Evolutionary conservation across 2,113 vertebrate species (phyloP).

Genomic region (Machaerirhynchus nigripectus): DNA sequence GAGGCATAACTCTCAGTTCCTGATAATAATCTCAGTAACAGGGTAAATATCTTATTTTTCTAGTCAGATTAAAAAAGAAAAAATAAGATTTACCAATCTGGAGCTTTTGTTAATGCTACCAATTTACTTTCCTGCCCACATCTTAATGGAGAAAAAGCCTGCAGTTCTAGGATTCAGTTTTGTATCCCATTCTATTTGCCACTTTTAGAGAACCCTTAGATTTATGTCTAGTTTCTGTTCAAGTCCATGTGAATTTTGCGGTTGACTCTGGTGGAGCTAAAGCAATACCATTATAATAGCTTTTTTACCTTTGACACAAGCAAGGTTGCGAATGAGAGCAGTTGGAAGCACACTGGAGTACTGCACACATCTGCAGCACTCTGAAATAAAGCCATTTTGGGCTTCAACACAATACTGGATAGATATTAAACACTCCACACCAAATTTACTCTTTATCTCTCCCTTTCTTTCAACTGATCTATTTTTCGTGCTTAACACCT

Average conservation of each 20-base stretch:
- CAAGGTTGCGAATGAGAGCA: not conserved
- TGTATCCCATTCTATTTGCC: not conserved
- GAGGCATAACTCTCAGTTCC: not conserved
- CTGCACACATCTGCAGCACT: not conserved
- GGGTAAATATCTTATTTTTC: not conserved
- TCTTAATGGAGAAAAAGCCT: not conserved
- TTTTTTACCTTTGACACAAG: not conserved
- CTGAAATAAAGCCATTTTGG: not conserved
- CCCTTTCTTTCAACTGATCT: conserved; percentile 6
- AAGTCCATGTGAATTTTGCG: not conserved
- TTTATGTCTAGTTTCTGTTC: not conserved
- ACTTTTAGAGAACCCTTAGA: not conserved
- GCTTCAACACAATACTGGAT: not conserved
- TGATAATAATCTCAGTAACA: not conserved
- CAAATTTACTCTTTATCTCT: conserved; percentile 20
- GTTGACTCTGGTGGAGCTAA: not conserved
- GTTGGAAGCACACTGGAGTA: not conserved
- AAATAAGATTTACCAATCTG: not conserved
- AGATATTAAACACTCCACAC: not conserved
- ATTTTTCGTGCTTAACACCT: conserved; percentile 21
- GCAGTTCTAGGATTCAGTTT: not conserved
- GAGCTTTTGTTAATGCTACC: not conserved
- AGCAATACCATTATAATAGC: not conserved
- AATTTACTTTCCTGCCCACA: not conserved
- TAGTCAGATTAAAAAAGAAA: not conserved